phyloP scores from a whole-genome alignment of 2,888 invertebrate genomes.

The Epirrita christyi region DNA sequence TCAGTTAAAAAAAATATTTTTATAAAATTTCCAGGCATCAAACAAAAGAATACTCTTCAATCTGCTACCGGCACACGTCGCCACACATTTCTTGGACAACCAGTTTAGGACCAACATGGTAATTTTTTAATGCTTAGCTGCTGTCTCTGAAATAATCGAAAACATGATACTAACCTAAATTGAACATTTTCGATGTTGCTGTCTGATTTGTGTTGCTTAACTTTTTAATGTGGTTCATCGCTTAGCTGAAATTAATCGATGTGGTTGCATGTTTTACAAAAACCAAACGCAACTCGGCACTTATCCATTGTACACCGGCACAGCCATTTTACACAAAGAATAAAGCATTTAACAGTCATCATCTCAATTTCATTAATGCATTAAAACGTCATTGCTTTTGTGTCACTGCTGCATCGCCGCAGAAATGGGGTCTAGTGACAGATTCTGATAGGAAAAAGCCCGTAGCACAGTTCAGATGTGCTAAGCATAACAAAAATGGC shows the following conservation, averaged over 20 bases:
- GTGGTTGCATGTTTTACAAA: constrained; percentile 10
- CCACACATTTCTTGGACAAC: constrained; percentile 95
- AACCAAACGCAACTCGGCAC: constrained; percentile 8
- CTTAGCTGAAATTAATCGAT: constrained; percentile 8
- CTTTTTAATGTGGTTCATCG: constrained; percentile 9
- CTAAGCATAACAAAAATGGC: not conserved
- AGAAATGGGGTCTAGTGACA: constrained; percentile 46
- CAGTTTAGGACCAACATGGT: constrained; percentile 94
- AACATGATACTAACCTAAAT: not conserved
- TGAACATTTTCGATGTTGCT: constrained; percentile 9
- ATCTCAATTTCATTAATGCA: constrained; percentile 13
- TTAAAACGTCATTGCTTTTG: constrained; percentile 11
- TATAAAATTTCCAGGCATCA: constrained; percentile 84
- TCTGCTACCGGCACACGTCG: constrained; percentile 95
- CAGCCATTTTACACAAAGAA: constrained; percentile 12
- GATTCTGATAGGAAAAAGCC: constrained; percentile 18
- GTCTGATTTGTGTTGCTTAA: no score
- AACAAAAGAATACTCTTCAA: constrained; percentile 95
- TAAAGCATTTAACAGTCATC: not conserved
- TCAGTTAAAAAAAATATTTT: not conserved
- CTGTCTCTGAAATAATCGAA: not conserved
- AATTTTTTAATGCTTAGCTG: constrained; percentile 42
- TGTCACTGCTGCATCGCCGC: constrained; percentile 13
- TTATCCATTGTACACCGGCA: constrained; percentile 20
- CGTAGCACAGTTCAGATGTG: not conserved